Conservation (phyloP, 2,113 vertebrate species). For the Nerophis lumbriciformis region DNA sequence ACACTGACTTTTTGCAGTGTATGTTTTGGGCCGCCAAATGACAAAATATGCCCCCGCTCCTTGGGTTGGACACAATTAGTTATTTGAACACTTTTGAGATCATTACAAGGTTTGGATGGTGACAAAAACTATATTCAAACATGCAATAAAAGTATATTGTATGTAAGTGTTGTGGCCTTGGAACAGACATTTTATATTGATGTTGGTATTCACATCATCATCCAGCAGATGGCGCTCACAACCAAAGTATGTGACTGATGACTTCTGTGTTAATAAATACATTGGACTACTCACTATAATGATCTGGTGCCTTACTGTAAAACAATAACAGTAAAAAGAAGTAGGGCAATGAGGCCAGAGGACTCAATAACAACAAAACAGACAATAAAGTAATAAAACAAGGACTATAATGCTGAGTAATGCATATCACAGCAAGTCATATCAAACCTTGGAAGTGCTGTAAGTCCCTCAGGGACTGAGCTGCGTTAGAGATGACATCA, state of each 20-base stretch:
- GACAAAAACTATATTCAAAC: no score
- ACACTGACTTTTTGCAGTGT: no score
- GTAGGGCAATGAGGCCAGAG: neutral
- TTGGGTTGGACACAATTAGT: no score
- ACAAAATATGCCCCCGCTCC: no score
- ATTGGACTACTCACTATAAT: neutral
- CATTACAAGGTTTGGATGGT: no score
- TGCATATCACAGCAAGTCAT: neutral
- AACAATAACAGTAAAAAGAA: neutral
- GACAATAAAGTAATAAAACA: neutral
- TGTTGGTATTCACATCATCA: neutral
- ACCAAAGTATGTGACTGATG: neutral
- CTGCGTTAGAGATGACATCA: no score
- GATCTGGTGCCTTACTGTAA: neutral
- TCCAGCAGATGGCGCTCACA: constrained; percentile 51
- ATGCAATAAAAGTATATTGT: neutral
- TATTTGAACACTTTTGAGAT: no score
- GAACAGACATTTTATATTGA: neutral
- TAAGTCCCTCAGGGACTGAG: no score
- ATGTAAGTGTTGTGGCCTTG: neutral
- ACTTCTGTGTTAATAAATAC: neutral
- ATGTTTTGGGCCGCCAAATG: no score
- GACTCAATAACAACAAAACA: neutral
- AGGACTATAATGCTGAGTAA: neutral
- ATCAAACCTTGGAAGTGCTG: neutral